Base-by-base conservation (phyloP, 1,140 invertebrate genomes). In the Caenorhabditis tropicalis region DNA sequence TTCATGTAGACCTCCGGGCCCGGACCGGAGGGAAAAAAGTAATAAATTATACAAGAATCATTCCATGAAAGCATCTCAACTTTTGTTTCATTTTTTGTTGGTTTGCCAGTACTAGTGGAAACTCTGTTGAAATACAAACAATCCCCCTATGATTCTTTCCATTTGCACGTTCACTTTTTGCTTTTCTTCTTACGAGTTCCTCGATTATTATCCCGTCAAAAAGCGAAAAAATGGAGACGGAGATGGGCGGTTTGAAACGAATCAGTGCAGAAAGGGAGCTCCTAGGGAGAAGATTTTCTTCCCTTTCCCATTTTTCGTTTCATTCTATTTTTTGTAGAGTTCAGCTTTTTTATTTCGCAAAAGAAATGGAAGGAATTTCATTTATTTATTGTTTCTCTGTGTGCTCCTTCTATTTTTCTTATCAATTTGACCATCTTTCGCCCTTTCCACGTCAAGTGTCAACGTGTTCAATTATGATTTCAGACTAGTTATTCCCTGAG, bases 161-260 rank as follows among this genome's bases (percentile, higher is more conserved):
- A 21, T 43, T 74, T 74, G 65, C 65, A 74, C 65, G 65, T 74
- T 74, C 31, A 29, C 56, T 58, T 29, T 43, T 43, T 43, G 39
- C 56, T 58, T 6, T 29, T 58, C 49, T n/a, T 65, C 58, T 29
- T 33, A 43, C 29, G 7, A 21, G 15, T 2, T 15, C 29, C 29
- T 31, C 29, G 36, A 74, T 74, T 74, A 27, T 74, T 43, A 74
- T 43, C 33, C 65, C 65, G 36, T 74, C 36, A 65, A 19, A 65
- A 65, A 65, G 31, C 10, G 19, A 36, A 36, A 36, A 12, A 74
- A 74, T 43, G 21, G 19, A 74, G 24, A n/a, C n/a, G n/a, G n/a
- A 43, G 21, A 74, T 74, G 65, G 36, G 36, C 36, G 65, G 65
- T 74, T 74, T 15, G 21, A 24, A 74, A 3, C 19, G 19, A 65